These are phyloP conservation scores for Pentamera pediparva DNA, from an alignment of 53 echinoderm and acorn worm species.

Conservation along the genomic window DNA sequence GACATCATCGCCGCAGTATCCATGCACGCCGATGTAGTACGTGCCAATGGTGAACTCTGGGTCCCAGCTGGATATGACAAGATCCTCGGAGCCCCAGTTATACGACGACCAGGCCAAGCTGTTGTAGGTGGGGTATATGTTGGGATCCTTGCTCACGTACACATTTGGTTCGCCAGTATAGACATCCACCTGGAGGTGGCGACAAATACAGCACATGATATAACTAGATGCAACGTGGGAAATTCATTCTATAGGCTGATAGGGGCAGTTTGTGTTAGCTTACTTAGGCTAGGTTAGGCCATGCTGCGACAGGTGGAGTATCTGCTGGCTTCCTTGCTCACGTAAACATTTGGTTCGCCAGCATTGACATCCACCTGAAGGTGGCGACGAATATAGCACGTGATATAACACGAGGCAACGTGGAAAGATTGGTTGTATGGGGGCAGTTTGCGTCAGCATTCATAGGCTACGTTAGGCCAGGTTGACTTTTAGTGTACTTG, in stretches of 20 bases:
- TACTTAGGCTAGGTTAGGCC: too few species aligned
- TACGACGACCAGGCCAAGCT: slow-evolving; percentile 91
- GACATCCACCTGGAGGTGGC: slow-evolving; percentile 41
- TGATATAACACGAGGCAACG: too few species aligned
- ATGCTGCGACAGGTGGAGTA: slow-evolving; percentile 63
- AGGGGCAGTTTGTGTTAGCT: too few species aligned
- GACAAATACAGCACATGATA: too few species aligned
- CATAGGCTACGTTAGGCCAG: slow-evolving; percentile 88
- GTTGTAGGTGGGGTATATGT: slow-evolving; percentile 53
- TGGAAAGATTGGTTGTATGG: too few species aligned
- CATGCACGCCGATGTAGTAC: slow-evolving; percentile 84
- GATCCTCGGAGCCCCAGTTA: slow-evolving; percentile 77
- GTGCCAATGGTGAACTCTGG: slow-evolving; percentile 78
- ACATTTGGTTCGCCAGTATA: slow-evolving; percentile 77
- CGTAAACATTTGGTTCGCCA: slow-evolving; percentile 81
- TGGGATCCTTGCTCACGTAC: slow-evolving; percentile 59
- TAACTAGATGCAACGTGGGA: too few species aligned
- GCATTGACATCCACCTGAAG: slow-evolving; percentile 49
- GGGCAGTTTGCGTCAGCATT: too few species aligned
- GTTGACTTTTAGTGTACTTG: slow-evolving; percentile 51
- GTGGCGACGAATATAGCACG: too few species aligned
- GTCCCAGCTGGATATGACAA: slow-evolving; percentile 89
- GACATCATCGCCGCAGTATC: slow-evolving; percentile 80
- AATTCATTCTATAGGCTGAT: too few species aligned
- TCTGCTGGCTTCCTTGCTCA: slow-evolving; percentile 51